Evolutionary conservation across 2,888 invertebrate genomes (phyloP).

Genomic region (Macrophya annulata): DNA sequence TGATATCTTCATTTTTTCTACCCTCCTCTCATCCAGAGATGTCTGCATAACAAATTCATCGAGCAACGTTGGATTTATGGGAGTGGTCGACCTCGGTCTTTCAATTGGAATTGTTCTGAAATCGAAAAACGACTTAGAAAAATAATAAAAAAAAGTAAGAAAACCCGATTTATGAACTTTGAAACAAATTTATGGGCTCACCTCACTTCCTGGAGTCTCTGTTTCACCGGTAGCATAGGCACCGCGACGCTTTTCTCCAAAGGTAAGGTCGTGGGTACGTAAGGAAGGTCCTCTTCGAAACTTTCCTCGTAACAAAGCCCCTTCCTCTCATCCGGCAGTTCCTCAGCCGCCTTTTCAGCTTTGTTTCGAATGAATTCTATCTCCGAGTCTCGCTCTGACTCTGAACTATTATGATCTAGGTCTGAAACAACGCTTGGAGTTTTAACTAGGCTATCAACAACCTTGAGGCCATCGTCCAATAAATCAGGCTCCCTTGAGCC

Average conservation of each 20-base stretch:
- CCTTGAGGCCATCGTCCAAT: conserved; percentile 55
- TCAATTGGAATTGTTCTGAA: conserved; percentile 87
- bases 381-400: conserved; percentile 88
- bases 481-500: conserved; percentile 80
- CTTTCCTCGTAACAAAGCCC: conserved; percentile 91
- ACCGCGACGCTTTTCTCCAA: conserved; percentile 91
- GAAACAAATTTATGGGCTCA: conserved; percentile 57
- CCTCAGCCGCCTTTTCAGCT: conserved; percentile 83
- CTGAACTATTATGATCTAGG: conserved; percentile 81
- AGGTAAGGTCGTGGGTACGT: conserved; percentile 94
- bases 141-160: background rate
- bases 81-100: conserved; percentile 88
- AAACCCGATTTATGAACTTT: background rate
- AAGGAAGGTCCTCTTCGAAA: conserved; percentile 91
- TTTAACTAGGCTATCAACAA: conserved; percentile 66
- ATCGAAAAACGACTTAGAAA: background rate
- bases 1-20: conserved; percentile 87
- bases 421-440: conserved; percentile 73
- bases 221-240: conserved; percentile 90
- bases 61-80: conserved; percentile 86
- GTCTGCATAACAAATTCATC: conserved; percentile 85
- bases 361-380: conserved; percentile 80
- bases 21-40: conserved; percentile 78
- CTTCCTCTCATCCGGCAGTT: conserved; percentile 85
- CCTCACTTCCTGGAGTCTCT: conserved; percentile 81